Evolutionary conservation across 1,140 invertebrate genomes (phyloP).

Genomic region (Tribolium madens): DNA sequence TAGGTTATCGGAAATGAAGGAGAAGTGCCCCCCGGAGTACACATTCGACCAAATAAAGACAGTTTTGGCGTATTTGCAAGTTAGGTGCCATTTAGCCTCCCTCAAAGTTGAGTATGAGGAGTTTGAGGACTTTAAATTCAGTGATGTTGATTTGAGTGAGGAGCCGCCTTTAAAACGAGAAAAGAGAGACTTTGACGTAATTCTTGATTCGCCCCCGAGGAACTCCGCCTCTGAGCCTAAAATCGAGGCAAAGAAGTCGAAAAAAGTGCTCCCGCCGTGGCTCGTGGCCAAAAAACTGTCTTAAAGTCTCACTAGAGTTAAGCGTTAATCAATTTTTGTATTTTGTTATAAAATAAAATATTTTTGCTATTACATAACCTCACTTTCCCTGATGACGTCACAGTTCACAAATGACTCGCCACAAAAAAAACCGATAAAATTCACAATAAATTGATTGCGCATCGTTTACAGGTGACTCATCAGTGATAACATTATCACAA

Average conservation of each 20-base stretch:
- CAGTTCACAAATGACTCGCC: too few relatives aligned
- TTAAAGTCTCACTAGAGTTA: neutral
- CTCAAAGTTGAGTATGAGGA: constrained; percentile 55
- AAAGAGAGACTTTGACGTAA: neutral
- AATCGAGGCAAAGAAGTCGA: neutral
- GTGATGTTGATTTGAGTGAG: neutral
- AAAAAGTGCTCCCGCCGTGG: constrained; percentile 6
- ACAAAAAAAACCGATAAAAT: neutral
- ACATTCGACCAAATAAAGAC: constrained; percentile 55
- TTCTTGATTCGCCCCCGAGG: constrained; percentile 6
- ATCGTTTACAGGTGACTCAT: neutral
- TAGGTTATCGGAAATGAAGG: constrained; percentile 40
- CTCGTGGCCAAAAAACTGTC: neutral
- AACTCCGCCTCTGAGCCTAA: neutral
- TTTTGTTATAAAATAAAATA: neutral
- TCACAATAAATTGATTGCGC: neutral
- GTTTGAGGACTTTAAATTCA: constrained; percentile 53
- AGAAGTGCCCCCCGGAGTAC: constrained; percentile 53
- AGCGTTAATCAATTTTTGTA: neutral
- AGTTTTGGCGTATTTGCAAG: constrained; percentile 52
- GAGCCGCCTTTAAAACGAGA: neutral
- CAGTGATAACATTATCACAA: neutral
- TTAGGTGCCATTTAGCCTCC: constrained; percentile 53
- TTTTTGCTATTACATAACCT: too few relatives aligned
- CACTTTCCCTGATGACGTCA: too few relatives aligned